Base-by-base conservation (phyloP, 2,888 invertebrate genomes). In the Polia nebulosa region DNA sequence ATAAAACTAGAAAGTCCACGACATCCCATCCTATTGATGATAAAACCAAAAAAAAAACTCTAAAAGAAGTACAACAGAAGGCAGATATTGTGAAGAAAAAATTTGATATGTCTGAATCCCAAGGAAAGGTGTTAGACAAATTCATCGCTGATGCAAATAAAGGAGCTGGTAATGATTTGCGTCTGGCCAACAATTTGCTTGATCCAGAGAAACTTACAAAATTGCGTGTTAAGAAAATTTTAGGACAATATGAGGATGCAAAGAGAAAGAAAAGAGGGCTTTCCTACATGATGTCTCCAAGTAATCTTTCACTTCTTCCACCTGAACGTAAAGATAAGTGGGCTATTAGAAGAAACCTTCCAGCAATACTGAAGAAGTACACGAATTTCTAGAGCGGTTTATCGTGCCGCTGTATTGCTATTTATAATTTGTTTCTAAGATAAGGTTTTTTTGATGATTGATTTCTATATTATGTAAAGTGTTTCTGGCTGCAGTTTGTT, bases 1-100 rank as follows among this genome's bases (percentile, higher is more conserved):
- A 84, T 52, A 81, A 78, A 60, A 56, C 78, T 13, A 76, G 76
- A 20, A 52, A 71, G 22, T 81, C 84, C 6, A 68, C 53, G 84
- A 59, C 71, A 80, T 59, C 52, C 77, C 0, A 79, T 60, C 70
- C 82, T 25, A 65, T 34, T 8, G 80, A 82, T 22, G 32, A 55
- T n/a, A 52, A 57, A 15, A 74, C 73, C 36, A 84, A 64, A 47
- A 66, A 72, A 39, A 78, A 64, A 27, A 29, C 78, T 66, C 29
- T 71, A 29, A 34, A 69, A 59, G 34, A 67, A 36, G 25, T 51
- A 67, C 44, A 53, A 53, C 61, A 72, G 20, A 79, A 59, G 57
- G 63, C 55, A 52, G 36, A 67, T 6, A 13, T 9, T 65, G 15
- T 76, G 36, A 76, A 76, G 65, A 67, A 68, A 15, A 83, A 52